A percentile compares a stretch with the other conserved stretches of the same genome.
Conservation (phyloP, 2,113 vertebrate genomes). For the Gobio gobio region DNA sequence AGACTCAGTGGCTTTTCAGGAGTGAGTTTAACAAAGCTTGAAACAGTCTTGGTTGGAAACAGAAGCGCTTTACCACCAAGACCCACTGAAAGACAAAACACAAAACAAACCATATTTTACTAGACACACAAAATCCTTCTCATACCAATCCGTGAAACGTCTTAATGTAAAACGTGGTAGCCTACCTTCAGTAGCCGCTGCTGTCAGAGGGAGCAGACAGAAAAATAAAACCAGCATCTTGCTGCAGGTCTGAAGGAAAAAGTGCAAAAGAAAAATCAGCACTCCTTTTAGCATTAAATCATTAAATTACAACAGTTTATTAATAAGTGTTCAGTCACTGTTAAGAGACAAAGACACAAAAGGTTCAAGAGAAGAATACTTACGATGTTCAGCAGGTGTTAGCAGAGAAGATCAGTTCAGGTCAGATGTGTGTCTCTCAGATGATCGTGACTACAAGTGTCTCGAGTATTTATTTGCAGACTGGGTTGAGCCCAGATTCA, state of each 20-base stretch:
- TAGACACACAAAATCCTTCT: slow-evolving; percentile 15
- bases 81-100: slow-evolving; percentile 65
- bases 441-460: slow-evolving; percentile 12
- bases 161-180: neutral
- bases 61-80: slow-evolving; percentile 70
- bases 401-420: neutral
- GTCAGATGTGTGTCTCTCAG: neutral
- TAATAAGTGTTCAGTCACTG: no score
- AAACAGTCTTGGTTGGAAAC: slow-evolving; percentile 74
- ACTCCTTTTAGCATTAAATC: no score
- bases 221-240: slow-evolving; percentile 53
- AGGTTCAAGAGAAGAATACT: neutral
- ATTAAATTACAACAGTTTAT: no score
- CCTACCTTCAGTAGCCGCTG: slow-evolving; percentile 67
- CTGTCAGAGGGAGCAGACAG: slow-evolving; percentile 50
- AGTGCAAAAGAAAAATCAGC: neutral
- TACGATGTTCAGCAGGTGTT: neutral
- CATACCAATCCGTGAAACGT: slow-evolving; percentile 40
- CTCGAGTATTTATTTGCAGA: neutral
- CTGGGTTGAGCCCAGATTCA: no score
- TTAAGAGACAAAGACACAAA: no score
- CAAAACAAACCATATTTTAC: neutral
- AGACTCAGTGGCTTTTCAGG: slow-evolving; percentile 73
- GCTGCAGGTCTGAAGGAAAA: slow-evolving; percentile 33
- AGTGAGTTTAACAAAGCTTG: slow-evolving; percentile 71